Evolutionary conservation across 2,113 vertebrate genomes (phyloP), one percentile per base, ranked within the genome.

Genomic region (Pongo pygmaeus): DNA sequence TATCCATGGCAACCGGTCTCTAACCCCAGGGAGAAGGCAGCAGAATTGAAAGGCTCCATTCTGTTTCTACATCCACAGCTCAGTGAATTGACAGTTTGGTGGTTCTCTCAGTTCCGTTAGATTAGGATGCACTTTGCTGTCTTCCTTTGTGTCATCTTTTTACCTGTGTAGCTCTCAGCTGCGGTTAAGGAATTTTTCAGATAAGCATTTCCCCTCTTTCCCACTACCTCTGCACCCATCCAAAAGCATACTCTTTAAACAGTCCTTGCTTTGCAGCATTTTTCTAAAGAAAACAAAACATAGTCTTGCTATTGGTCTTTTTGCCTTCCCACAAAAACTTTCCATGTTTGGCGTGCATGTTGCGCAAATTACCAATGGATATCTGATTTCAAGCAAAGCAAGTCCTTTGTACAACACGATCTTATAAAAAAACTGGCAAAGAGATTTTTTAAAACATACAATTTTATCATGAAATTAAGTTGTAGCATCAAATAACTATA

Each of bases 1-100:
- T 99, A 99, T 99, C 99, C 99, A 99, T 99, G 99, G 99, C 99
- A 99, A 99, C 99, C 98, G 11, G 98, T 98, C 99, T 99, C 99
- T 99, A 99, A 99, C 99, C 98, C 99, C 98, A 97, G 99, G 99
- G 99, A 99, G 99, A 99, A 99, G 99, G 99, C 98, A 98, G 99
- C 98, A 92, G 97, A 99, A 99, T 97, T 99, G 99, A 99, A 99
- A 99, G 98, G 98, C 99, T 99, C 99, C 98, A 98, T 99, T 99
- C 99, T 99, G 99, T 99, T 99, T 99, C 98, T 98, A 99, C 98
- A 98, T 99, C 99, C 98, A 35, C 97, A 98, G 96, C 97, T 97
- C 98, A 96, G 95, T 93, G 97, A 98, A 98, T 93, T 98, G 99
- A 99, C 98, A 98, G 98, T 95, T 86, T 16, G 96, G 97, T 72